phyloP scores from a whole-genome alignment of 2,888 invertebrate genomes.

The Acanthacorydalis orientalis region DNA sequence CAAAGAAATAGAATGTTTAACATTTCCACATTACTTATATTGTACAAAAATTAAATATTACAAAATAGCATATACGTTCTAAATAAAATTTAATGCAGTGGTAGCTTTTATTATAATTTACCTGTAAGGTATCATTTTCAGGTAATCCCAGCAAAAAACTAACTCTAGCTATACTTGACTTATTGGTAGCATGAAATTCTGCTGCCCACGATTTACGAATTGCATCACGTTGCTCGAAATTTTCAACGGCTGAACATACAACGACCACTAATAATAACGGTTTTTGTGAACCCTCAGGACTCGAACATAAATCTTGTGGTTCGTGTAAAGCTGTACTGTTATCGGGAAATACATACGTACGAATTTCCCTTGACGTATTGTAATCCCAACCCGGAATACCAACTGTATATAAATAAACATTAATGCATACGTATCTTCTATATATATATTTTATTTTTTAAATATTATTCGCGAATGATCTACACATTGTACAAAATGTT shows the following conservation, averaged over 20 bases:
- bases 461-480: too few relatives aligned
- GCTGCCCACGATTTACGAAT: conserved; percentile 57
- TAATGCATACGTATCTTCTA: too few relatives aligned
- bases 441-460: too few relatives aligned
- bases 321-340: conserved; percentile 48
- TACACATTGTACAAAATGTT: too few relatives aligned
- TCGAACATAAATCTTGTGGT: conserved; percentile 35
- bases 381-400: conserved; percentile 52
- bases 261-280: conserved; percentile 48
- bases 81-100: neutral
- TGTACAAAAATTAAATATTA: conserved; percentile 1
- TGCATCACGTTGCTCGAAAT: conserved; percentile 45
- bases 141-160: conserved; percentile 44
- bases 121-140: conserved; percentile 35
- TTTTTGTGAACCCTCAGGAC: conserved; percentile 19
- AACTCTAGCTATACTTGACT: conserved; percentile 22
- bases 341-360: conserved; percentile 51
- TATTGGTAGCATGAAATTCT: conserved; percentile 17
- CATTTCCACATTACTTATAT: neutral
- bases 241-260: conserved; percentile 54
- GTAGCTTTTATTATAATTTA: conserved; percentile 9
- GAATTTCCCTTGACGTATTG: conserved; percentile 54
- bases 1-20: conserved; percentile 6
- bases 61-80: neutral
- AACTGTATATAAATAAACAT: conserved; percentile 20